Percentiles rank a stretch among this genome's conserved stretches.
phyloP scores from a whole-genome alignment of 2,888 invertebrate genomes.

The Drosophila merina region DNA sequence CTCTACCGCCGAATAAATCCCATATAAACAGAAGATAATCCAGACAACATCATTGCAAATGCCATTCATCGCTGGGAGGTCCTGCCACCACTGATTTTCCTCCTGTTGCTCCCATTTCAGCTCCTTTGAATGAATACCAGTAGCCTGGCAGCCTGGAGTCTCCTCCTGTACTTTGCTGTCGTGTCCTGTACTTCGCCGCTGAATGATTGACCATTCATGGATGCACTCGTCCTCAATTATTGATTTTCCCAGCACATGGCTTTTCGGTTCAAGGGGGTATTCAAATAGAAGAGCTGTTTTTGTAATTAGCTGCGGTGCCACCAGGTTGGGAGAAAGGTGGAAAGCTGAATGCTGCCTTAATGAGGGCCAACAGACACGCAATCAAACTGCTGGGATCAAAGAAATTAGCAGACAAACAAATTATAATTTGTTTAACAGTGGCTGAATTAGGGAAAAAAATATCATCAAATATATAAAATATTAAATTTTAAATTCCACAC shows the following conservation, averaged over 20 bases:
- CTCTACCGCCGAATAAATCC: slow-evolving; percentile 60
- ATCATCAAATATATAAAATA: background rate
- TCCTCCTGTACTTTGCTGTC: slow-evolving; percentile 3
- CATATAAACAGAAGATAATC: slow-evolving; percentile 78
- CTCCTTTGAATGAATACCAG: slow-evolving; percentile 29
- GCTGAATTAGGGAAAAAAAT: background rate
- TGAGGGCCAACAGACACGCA: slow-evolving; percentile 11
- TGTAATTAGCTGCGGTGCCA: slow-evolving; percentile 54
- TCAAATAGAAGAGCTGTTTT: slow-evolving; percentile 58
- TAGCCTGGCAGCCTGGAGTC: background rate
- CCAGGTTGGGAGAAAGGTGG: slow-evolving; percentile 5
- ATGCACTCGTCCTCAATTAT: slow-evolving; percentile 38
- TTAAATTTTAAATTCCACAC: background rate
- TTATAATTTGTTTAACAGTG: slow-evolving; percentile 1
- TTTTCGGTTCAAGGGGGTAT: slow-evolving; percentile 26
- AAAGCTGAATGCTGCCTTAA: slow-evolving; percentile 19
- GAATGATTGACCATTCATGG: slow-evolving; percentile 41
- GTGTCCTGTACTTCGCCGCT: background rate
- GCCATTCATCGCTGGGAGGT: slow-evolving; percentile 52
- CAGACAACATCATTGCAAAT: slow-evolving; percentile 61
- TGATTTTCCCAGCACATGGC: slow-evolving; percentile 28
- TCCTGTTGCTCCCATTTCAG: slow-evolving; percentile 26
- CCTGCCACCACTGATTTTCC: slow-evolving; percentile 20
- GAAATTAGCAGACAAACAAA: slow-evolving; percentile 14
- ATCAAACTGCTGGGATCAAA: slow-evolving; percentile 21